phyloP scores from a whole-genome alignment of 2,797 vertebrate species.

The Rhinatrema bivittatum region DNA sequence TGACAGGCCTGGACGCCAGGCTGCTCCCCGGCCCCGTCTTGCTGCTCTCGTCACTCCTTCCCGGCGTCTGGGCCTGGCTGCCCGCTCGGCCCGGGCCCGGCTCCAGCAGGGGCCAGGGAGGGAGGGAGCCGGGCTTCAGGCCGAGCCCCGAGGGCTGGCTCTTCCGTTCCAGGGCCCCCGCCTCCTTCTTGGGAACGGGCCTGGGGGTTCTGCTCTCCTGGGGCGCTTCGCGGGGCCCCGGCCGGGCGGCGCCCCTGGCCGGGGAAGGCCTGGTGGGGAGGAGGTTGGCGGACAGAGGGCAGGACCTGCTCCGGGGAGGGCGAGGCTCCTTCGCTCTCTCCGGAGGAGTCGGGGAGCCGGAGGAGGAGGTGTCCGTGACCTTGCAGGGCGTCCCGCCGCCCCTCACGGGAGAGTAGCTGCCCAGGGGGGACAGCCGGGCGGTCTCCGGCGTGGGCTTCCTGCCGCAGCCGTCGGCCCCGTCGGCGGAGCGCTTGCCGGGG shows the following conservation, averaged over 20 bases:
- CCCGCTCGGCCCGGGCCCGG: slow-evolving; percentile 53
- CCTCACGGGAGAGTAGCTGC: slow-evolving; percentile 84
- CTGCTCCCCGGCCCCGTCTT: slow-evolving; percentile 25
- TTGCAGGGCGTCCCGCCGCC: slow-evolving; percentile 61
- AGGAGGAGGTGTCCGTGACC: slow-evolving; percentile 69
- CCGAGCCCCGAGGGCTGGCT: slow-evolving; percentile 50
- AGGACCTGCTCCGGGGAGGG: slow-evolving; percentile 66
- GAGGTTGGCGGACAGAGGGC: slow-evolving; percentile 56
- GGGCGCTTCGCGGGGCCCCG: slow-evolving; percentile 15
- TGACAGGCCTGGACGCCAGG: slow-evolving; percentile 54
- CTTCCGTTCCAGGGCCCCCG: slow-evolving; percentile 25
- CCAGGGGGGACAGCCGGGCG: slow-evolving; percentile 80
- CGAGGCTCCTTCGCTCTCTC: slow-evolving; percentile 47
- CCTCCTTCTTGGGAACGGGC: slow-evolving; percentile 51
- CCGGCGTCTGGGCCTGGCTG: slow-evolving; percentile 36
- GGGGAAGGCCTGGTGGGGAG: slow-evolving; percentile 45
- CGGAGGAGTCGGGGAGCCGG: slow-evolving; percentile 63
- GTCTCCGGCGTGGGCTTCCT: slow-evolving; percentile 57
- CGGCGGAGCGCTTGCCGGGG: slow-evolving; percentile 21
- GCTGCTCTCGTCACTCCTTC: slow-evolving; percentile 53
- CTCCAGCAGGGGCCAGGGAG: slow-evolving; percentile 40
- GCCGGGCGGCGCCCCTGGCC: slow-evolving; percentile 3
- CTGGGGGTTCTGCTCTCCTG: slow-evolving; percentile 31
- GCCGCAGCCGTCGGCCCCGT: slow-evolving; percentile 29
- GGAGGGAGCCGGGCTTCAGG: slow-evolving; percentile 54